Evolutionary conservation across 2,113 vertebrate genomes (phyloP).

Genomic region (Nesospiza acunhae): DNA sequence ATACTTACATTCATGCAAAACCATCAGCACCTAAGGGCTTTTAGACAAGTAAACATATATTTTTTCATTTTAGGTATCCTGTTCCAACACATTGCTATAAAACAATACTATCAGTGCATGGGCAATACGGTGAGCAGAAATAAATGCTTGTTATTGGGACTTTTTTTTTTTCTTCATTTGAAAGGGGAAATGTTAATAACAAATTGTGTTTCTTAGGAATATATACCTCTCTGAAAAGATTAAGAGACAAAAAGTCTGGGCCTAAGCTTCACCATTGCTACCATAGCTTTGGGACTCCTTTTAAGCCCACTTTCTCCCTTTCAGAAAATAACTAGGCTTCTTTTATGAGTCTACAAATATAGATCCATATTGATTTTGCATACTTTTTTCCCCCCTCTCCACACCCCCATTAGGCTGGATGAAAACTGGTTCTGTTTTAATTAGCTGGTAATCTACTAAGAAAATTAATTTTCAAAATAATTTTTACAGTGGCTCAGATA

Average conservation of each 20-base stretch:
- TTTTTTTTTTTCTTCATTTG: background rate
- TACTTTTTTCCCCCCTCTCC: background rate
- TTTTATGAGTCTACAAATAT: background rate
- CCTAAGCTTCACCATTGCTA: background rate
- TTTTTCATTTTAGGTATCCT: background rate
- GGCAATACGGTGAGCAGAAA: accelerated
- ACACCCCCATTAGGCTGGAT: background rate
- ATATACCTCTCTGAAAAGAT: background rate
- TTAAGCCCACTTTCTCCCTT: background rate
- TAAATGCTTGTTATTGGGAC: background rate
- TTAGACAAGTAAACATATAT: background rate
- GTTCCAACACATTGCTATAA: background rate
- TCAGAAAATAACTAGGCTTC: background rate
- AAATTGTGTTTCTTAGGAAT: background rate
- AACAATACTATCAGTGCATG: background rate
- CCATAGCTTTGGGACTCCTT: background rate
- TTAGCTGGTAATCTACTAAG: conserved; percentile 13
- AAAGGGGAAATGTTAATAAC: background rate
- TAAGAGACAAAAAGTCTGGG: background rate
- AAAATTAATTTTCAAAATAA: conserved; percentile 58
- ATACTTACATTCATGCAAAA: background rate
- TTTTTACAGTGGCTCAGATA: conserved; percentile 18
- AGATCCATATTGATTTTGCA: background rate
- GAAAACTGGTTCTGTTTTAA: conserved; percentile 12
- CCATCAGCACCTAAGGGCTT: background rate